Percentiles rank a stretch among this genome's conserved stretches.
Evolutionary conservation across 2,113 vertebrate genomes (phyloP).

Genomic region (Syngnathus typhle): DNA sequence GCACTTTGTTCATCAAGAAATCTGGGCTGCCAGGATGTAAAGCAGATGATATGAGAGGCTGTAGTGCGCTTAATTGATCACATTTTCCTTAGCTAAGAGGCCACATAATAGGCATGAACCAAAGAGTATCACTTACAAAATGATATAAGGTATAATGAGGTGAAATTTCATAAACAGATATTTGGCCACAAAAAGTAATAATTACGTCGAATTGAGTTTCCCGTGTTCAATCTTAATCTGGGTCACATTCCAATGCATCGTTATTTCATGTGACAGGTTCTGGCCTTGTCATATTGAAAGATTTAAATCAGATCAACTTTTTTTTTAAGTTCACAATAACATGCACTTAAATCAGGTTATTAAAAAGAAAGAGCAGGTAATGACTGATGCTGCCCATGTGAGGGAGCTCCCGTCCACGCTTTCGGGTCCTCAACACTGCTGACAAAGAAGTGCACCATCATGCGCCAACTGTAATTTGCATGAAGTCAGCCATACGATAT

Average conservation of each 20-base stretch:
- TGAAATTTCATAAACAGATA: background rate
- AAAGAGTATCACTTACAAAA: background rate
- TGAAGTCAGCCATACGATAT: background rate
- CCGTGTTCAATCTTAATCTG: too few species aligned
- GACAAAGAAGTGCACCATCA: background rate
- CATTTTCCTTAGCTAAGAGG: background rate
- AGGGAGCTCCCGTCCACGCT: constrained; percentile 46
- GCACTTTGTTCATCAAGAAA: constrained; percentile 6
- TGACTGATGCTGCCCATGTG: constrained; percentile 38
- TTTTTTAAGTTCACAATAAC: background rate
- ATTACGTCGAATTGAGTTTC: background rate
- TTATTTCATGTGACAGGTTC: too few species aligned
- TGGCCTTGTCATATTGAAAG: too few species aligned
- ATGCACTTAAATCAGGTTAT: background rate
- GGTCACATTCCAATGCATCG: too few species aligned
- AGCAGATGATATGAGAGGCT: constrained; percentile 41
- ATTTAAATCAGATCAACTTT: too few species aligned
- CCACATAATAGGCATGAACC: background rate
- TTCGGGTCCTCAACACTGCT: background rate
- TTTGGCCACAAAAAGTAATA: background rate
- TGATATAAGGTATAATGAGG: too few species aligned
- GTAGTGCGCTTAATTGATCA: constrained; percentile 14
- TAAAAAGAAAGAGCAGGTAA: constrained; percentile 9
- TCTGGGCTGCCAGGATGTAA: constrained; percentile 33
- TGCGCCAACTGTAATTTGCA: background rate